A percentile compares a stretch with the other conserved stretches of the same genome.
Evolutionary conservation across 2,797 vertebrate genomes (phyloP).

Genomic region (Pseudomugil tenellus): DNA sequence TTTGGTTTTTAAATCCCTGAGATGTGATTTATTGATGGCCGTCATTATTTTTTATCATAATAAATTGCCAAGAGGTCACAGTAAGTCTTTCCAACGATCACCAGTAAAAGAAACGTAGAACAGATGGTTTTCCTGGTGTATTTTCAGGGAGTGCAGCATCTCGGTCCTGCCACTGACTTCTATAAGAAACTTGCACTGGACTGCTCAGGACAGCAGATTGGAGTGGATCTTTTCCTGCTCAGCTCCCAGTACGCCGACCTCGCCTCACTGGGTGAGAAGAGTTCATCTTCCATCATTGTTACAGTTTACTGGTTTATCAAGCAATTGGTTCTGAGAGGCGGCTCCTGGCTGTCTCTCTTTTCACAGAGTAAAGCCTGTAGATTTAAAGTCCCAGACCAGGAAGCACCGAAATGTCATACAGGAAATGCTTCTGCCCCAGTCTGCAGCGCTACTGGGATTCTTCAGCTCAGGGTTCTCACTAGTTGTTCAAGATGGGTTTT

Average conservation of each 20-base stretch:
- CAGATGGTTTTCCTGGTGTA: constrained; percentile 20
- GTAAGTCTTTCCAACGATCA: background rate
- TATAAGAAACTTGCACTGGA: constrained; percentile 99
- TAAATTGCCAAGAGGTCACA: constrained; percentile 24
- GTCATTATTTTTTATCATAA: constrained; percentile 21
- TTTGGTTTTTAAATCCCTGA: background rate
- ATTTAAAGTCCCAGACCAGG: background rate
- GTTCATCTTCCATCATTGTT: background rate
- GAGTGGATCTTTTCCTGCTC: constrained; percentile 95
- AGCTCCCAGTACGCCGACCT: constrained; percentile 96
- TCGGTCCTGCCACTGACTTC: constrained; percentile 97
- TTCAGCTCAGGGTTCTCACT: background rate
- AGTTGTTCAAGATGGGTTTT: background rate
- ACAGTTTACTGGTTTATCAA: background rate
- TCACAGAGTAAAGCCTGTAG: background rate
- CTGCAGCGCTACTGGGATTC: background rate
- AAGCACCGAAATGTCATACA: background rate
- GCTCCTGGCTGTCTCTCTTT: background rate
- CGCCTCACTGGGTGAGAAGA: constrained; percentile 89
- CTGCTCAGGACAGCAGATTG: constrained; percentile 96
- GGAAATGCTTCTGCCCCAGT: background rate
- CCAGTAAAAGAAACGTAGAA: constrained; percentile 1
- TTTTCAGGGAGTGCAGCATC: constrained; percentile 90
- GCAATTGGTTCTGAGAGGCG: background rate
- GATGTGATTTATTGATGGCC: constrained; percentile 37